These are phyloP conservation scores for Puffinus mauretanicus DNA, from an alignment of 2,113 vertebrate genomes.

Conservation along the genomic window DNA sequence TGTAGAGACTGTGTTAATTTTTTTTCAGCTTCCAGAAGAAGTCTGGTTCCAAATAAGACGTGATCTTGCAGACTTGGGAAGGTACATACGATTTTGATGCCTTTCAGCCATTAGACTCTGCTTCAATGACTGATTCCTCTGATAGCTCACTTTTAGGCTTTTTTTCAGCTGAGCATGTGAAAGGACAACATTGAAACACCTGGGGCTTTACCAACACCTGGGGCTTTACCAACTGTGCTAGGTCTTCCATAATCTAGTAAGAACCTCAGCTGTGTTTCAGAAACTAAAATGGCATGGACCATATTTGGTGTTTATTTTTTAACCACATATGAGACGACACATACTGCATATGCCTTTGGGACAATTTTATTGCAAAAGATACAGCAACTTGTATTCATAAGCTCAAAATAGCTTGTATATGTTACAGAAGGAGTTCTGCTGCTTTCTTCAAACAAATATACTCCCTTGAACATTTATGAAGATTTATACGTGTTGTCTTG, in stretches of 20 bases:
- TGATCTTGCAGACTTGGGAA: not conserved
- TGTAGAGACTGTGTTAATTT: not conserved
- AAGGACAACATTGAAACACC: not conserved
- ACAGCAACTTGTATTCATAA: not conserved
- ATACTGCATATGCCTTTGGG: not conserved
- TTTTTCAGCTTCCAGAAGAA: not conserved
- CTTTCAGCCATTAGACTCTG: not conserved
- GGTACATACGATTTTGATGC: not conserved
- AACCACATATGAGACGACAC: not conserved
- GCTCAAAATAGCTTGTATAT: slow-evolving; percentile 10
- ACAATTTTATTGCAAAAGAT: slow-evolving; percentile 63
- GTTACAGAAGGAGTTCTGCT: slow-evolving; percentile 9
- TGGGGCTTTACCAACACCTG: fast-evolving
- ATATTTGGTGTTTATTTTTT: not conserved
- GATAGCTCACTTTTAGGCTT: not conserved
- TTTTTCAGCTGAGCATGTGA: not conserved
- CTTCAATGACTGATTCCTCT: not conserved
- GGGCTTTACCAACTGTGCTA: not conserved
- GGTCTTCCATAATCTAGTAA: not conserved
- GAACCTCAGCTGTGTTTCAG: not conserved
- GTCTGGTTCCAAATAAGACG: not conserved
- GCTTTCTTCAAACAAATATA: not conserved
- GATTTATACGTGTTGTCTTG: not conserved
- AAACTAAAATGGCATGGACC: not conserved
- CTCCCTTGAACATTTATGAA: not conserved